phyloP scores from a whole-genome alignment of 2,113 vertebrate genomes.

The Misgurnus anguillicaudatus region DNA sequence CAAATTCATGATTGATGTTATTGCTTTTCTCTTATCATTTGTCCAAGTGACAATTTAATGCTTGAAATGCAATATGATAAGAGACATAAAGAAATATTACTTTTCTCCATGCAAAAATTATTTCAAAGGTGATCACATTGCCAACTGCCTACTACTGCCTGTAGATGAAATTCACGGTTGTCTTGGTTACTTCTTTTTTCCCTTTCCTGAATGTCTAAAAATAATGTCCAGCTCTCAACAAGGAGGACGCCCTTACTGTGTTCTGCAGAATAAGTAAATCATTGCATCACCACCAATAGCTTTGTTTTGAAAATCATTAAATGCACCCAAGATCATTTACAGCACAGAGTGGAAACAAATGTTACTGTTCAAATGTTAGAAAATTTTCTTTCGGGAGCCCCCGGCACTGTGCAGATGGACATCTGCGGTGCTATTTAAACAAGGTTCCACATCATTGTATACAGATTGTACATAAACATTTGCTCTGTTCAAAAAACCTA shows the following conservation, averaged over 20 bases:
- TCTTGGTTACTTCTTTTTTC: conserved; percentile 47
- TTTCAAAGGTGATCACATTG: conserved; percentile 35
- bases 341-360: conserved; percentile 1
- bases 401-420: not conserved
- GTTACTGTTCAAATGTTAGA: conserved; percentile 21
- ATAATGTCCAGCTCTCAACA: conserved; percentile 37
- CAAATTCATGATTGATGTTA: not conserved
- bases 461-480: conserved; percentile 29
- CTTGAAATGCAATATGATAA: not conserved
- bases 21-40: conserved; percentile 3
- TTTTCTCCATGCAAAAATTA: conserved; percentile 4
- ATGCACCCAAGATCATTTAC: not conserved
- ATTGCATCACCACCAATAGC: conserved; percentile 29
- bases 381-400: not conserved
- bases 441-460: not conserved
- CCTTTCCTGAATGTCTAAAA: conserved; percentile 35
- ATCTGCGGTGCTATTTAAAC: conserved; percentile 8
- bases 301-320: conserved; percentile 28
- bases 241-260: conserved; percentile 1
- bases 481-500: not conserved
- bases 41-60: conserved; percentile 7
- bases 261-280: conserved; percentile 36
- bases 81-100: not conserved
- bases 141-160: conserved; percentile 24
- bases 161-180: conserved; percentile 31